Conservation (phyloP, 2,888 invertebrate species). For the Drosophila helvetica region DNA sequence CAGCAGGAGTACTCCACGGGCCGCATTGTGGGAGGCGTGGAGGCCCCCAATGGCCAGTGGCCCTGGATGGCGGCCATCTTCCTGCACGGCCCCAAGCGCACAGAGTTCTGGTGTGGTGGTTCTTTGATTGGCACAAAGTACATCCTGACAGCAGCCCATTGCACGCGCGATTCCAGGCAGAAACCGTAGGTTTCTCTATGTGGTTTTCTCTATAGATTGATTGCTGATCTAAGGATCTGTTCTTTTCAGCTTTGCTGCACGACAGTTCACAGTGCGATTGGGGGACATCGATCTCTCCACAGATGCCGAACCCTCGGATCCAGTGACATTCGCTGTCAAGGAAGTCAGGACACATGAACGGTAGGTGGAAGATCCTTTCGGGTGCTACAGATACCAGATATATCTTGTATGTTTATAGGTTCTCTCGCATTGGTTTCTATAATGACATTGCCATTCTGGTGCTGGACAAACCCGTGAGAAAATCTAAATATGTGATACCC, state of each 20-base stretch:
- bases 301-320: conserved; percentile 93
- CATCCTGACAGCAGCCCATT: conserved; percentile 95
- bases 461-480: conserved; percentile 88
- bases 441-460: conserved; percentile 92
- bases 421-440: conserved; percentile 95
- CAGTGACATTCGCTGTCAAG: conserved; percentile 90
- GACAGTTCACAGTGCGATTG: conserved; percentile 94
- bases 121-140: conserved; percentile 92
- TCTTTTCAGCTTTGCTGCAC: conserved; percentile 90
- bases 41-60: conserved; percentile 93
- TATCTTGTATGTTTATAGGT: conserved; percentile 83
- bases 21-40: conserved; percentile 95
- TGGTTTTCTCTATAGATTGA: neutral
- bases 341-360: conserved; percentile 92
- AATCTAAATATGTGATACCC: conserved; percentile 93
- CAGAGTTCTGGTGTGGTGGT: conserved; percentile 97
- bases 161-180: conserved; percentile 94
- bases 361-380: conserved; percentile 41
- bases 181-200: conserved; percentile 88
- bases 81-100: conserved; percentile 91
- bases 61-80: conserved; percentile 99
- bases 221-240: conserved; percentile 18
- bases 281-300: conserved; percentile 94
- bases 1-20: conserved; percentile 92
- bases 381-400: neutral